phyloP scores from a whole-genome alignment of 2,888 invertebrate species.

The Ischnus inquisitorius region DNA sequence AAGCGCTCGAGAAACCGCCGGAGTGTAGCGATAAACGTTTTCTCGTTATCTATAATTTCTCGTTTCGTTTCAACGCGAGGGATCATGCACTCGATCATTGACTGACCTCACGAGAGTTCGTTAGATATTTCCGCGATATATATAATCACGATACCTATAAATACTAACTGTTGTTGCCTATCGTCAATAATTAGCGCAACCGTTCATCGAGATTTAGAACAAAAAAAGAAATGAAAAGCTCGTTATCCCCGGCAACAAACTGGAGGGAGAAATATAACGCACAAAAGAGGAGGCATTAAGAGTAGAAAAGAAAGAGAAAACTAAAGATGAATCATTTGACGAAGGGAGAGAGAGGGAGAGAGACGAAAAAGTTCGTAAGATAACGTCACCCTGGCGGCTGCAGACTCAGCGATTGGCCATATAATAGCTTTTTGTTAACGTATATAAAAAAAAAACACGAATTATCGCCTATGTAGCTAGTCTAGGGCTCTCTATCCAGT shows the following conservation, averaged over 20 bases:
- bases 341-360: constrained; percentile 57
- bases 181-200: neutral
- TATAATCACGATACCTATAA: neutral
- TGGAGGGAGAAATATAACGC: neutral
- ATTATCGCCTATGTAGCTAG: constrained; percentile 84
- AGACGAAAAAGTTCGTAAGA: constrained; percentile 57
- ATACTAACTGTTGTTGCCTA: neutral
- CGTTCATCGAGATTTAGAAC: neutral
- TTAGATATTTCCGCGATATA: constrained; percentile 2
- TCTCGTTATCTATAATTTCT: neutral
- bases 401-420: constrained; percentile 78
- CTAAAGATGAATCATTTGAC: constrained; percentile 26
- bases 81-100: constrained; percentile 47
- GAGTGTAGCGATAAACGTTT: constrained; percentile 14
- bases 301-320: constrained; percentile 8
- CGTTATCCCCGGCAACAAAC: neutral
- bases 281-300: constrained; percentile 19
- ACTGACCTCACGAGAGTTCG: constrained; percentile 26
- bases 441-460: constrained; percentile 61
- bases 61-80: neutral
- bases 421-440: constrained; percentile 76
- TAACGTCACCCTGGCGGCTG: constrained; percentile 76
- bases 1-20: neutral
- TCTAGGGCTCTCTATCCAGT: constrained; percentile 84
- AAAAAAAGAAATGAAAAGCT: neutral